These are phyloP conservation scores for Spinibarbus caldwelli DNA, from an alignment of 2,797 vertebrate genomes.

Conservation along the genomic window DNA sequence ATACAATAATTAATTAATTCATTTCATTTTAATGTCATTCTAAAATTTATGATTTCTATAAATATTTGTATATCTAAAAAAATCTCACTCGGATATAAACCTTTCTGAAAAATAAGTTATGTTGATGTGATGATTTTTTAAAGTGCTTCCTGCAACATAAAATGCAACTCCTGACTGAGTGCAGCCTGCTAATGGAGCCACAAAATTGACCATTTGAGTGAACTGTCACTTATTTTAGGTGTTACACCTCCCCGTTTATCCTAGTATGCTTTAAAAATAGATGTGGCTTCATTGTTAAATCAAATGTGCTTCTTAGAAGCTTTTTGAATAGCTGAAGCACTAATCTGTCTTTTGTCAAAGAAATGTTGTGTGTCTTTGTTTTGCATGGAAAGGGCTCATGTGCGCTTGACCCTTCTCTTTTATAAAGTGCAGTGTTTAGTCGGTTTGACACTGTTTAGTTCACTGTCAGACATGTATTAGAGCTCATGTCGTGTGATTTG, in stretches of 20 bases:
- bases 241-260: background rate
- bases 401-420: background rate
- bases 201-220: slow-evolving; percentile 52
- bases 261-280: slow-evolving; percentile 61
- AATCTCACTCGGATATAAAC: background rate
- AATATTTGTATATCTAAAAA: background rate
- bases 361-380: background rate
- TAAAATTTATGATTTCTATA: background rate
- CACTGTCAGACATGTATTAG: background rate
- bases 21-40: background rate
- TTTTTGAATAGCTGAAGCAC: background rate
- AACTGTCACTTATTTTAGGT: slow-evolving; percentile 65
- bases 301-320: background rate
- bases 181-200: slow-evolving; percentile 64
- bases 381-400: background rate
- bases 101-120: background rate
- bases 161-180: background rate
- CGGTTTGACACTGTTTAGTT: background rate
- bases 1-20: background rate
- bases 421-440: background rate
- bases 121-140: background rate
- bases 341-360: background rate
- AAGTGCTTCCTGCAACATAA: background rate
- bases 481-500: slow-evolving; percentile 33
- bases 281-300: slow-evolving; percentile 2